Evolutionary conservation across 2,113 vertebrate species (phyloP).

Genomic region (Cinclus cinclus): DNA sequence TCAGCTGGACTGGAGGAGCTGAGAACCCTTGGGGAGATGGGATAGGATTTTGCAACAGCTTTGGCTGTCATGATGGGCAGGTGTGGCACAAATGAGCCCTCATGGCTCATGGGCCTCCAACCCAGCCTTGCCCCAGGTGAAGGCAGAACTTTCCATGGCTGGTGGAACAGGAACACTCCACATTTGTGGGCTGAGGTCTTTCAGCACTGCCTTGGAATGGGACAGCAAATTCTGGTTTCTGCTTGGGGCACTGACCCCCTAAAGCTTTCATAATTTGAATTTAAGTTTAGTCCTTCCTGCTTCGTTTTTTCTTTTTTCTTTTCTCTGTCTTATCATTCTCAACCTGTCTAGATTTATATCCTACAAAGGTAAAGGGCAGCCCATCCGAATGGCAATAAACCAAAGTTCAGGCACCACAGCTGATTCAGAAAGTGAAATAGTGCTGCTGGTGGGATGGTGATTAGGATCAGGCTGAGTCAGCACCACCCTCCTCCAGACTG

Average conservation of each 20-base stretch:
- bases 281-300: background rate
- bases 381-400: slow-evolving; percentile 23
- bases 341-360: slow-evolving; percentile 19
- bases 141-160: background rate
- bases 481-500: background rate
- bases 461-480: background rate
- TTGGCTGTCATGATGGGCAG: background rate
- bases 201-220: background rate
- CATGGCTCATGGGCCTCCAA: background rate
- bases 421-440: background rate
- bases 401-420: slow-evolving; percentile 36
- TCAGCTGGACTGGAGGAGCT: background rate
- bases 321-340: background rate
- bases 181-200: background rate
- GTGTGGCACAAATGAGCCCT: background rate
- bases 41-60: background rate
- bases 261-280: background rate
- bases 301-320: background rate
- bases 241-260: background rate
- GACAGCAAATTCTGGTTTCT: background rate
- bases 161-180: background rate
- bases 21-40: background rate
- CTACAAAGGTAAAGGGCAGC: slow-evolving; percentile 37
- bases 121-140: background rate
- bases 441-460: background rate